Evolutionary conservation across 1,140 invertebrate species (phyloP).

Genomic region (Plodia interpunctella): DNA sequence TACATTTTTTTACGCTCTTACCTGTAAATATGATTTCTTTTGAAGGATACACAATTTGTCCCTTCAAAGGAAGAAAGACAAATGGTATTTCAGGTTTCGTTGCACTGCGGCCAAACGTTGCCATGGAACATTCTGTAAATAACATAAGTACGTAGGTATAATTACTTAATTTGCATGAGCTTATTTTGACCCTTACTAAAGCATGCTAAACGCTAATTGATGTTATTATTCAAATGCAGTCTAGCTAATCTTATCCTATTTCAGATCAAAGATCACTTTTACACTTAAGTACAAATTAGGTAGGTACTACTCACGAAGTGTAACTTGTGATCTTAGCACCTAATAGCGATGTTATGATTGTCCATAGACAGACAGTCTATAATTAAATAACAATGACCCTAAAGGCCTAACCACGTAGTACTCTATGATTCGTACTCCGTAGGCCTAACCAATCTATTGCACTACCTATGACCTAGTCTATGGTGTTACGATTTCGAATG

Average conservation of each 20-base stretch:
- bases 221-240: not conserved
- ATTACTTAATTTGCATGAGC: not conserved
- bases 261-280: too few species aligned
- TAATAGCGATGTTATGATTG: too few species aligned
- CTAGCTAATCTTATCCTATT: not conserved
- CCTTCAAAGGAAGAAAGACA: conserved; percentile 88
- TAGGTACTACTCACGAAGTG: too few species aligned
- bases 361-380: too few species aligned
- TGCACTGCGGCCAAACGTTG: conserved; percentile 85
- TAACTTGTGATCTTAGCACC: too few species aligned
- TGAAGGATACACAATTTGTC: conserved; percentile 91
- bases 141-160: conserved; percentile 15
- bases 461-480: too few species aligned
- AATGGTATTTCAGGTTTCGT: conserved; percentile 89
- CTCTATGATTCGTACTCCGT: too few species aligned
- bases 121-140: conserved; percentile 86
- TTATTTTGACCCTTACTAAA: not conserved
- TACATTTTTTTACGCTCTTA: conserved; percentile 59
- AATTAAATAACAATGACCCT: too few species aligned
- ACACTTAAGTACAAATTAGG: too few species aligned
- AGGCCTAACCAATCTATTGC: too few species aligned
- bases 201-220: not conserved
- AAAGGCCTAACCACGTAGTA: too few species aligned
- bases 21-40: conserved; percentile 90
- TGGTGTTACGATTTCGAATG: too few species aligned